Conservation (phyloP, 2,113 vertebrate species). For the Cyprinodon brontotheroides region DNA sequence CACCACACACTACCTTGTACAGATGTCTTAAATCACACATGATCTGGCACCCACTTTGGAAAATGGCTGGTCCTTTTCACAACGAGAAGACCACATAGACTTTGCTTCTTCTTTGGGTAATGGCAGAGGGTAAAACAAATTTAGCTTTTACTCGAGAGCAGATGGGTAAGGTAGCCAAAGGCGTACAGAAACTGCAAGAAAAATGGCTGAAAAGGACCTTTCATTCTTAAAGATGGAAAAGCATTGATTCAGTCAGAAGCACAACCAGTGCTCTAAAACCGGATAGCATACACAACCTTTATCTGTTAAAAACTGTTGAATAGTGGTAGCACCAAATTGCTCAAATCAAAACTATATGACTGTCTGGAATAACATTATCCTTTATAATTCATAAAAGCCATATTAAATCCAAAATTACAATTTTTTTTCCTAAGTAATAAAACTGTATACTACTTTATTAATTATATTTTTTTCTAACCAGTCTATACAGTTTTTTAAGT, state of each 20-base stretch:
- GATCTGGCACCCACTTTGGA: constrained; percentile 29
- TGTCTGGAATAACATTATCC: too few species aligned
- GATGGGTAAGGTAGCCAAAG: constrained; percentile 14
- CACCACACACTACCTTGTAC: neutral
- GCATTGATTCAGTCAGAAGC: neutral
- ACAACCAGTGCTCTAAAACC: neutral
- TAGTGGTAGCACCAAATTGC: neutral
- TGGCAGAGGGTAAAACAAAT: constrained; percentile 10
- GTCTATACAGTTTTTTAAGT: too few species aligned
- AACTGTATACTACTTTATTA: too few species aligned
- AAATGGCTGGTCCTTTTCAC: constrained; percentile 34
- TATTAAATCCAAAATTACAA: too few species aligned
- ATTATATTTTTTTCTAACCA: too few species aligned
- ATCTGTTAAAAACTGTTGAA: neutral
- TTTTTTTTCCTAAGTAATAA: too few species aligned
- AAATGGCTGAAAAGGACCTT: constrained; percentile 7
- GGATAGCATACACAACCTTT: neutral
- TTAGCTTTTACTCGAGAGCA: constrained; percentile 9
- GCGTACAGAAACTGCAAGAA: constrained; percentile 6
- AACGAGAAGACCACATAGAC: constrained; percentile 17
- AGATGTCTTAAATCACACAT: constrained; percentile 27
- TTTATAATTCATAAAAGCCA: too few species aligned
- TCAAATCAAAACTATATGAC: neutral
- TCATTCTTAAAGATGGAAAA: constrained; percentile 12
- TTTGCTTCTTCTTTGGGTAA: constrained; percentile 23